Evolutionary conservation across 1,140 invertebrate genomes (phyloP), one percentile per base, ranked within the genome.

Genomic region (Meloidogyne exigua): DNA sequence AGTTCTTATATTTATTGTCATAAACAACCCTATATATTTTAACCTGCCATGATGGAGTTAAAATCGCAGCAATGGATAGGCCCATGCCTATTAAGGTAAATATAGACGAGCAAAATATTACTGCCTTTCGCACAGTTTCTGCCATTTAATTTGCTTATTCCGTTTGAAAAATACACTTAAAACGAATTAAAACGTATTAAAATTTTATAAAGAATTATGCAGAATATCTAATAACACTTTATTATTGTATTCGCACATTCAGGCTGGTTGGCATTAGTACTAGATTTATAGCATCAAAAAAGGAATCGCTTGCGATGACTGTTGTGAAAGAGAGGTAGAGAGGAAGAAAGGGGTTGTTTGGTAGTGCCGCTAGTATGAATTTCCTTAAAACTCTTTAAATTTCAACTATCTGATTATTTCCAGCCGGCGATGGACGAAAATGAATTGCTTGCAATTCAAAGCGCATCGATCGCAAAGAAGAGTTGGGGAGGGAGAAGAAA

Each of bases 51-150:
- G 72, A 76, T 15, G 85, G 86, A 10, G 80, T 87, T n/a, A 86
- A 62, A 69, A 87, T 87, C 9, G 85, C 85, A 13, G 79, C 84
- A 49, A 87, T 87, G 21, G 83, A 85, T 18, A 87, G 76, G 18
- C 84, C 84, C 66, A 87, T 84, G 42, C 83, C 85, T 28, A 87
- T 87, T 12, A 87, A 36, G 2, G 82, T 83, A 39, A 87, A 73
- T 15, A 84, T 72, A 4, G 84, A 49, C 12, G 85, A 72, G 18
- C 72, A 77, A 23, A 76, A 73, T 11, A 87, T 77, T 23, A 83
- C 79, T 25, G 76, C 76, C 69, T 88, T 87, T 28, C 84, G 76
- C 2, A 76, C 77, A 15, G 82, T 49, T 21, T 86, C 84, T 28
- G 81, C 25, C 81, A 82, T 82, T 25, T 10, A 36, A 26, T 18